Base-by-base conservation (phyloP, 2,888 invertebrate genomes). In the Polietes domitor region DNA sequence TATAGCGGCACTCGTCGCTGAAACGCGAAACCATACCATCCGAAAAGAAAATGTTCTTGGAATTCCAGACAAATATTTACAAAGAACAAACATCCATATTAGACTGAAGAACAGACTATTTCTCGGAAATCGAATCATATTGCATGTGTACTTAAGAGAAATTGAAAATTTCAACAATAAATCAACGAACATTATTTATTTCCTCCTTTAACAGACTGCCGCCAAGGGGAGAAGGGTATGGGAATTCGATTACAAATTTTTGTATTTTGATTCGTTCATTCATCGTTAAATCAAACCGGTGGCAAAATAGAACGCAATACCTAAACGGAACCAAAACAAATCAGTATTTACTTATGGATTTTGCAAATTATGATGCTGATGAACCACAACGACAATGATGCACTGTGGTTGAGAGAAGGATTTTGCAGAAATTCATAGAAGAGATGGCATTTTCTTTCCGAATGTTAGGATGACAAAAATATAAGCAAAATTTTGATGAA, bases 71-170 rank as follows among this genome's bases (percentile, higher is more conserved):
- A 47, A 47, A 28, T 61, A 61, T 61, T 61, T 21, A 28, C 28
- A n/a, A 61, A 61, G 10, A 28, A 61, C 26, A 58, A 58, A 26
- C 15, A 58, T 58, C 2, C 58, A 26, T 19, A 58, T 58, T 58
- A 58, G 58, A 26, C 26, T 26, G 26, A 12, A 26, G 26, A 28
- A 28, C 32, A 28, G 28, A 9, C 32, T 28, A 9, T n/a, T 61
- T 61, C 58, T 58, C n/a, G 58, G 61, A 61, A 61, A n/a, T 61
- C 24, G 15, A 61, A n/a, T 61, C 61, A 17, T 28, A 61, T 21
- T 58, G 58, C 4, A 24, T 24, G 6, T 28, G 61, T 61, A 17
- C 28, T 61, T 28, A 61, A 61, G n/a, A 12, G 0, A 17, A 26
- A 28, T n/a, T 61, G 28, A n/a, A 61, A 61, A 17, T 61, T 58